These are phyloP conservation scores for Prenolepis imparis DNA, from an alignment of 2,888 invertebrate genomes.

Conservation along the genomic window DNA sequence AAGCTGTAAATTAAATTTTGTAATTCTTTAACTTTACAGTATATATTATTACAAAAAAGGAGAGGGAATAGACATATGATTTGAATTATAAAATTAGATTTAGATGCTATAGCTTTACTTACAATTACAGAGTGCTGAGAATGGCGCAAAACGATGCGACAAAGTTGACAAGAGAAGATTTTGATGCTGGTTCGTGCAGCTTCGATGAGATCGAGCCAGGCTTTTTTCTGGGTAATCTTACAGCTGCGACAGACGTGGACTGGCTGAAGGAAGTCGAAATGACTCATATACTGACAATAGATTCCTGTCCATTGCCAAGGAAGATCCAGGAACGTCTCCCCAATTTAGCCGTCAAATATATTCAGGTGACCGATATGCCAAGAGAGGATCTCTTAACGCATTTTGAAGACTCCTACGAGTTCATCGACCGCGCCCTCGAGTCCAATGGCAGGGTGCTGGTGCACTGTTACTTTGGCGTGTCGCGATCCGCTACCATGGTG, in stretches of 20 bases:
- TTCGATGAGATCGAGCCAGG: slow-evolving; percentile 87
- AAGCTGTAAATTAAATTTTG: neutral
- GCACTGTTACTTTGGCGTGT: slow-evolving; percentile 97
- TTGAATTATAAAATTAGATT: slow-evolving; percentile 5
- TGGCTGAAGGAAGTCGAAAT: slow-evolving; percentile 90
- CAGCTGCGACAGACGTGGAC: slow-evolving; percentile 92
- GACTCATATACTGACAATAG: slow-evolving; percentile 93
- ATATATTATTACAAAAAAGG: neutral
- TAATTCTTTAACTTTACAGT: neutral
- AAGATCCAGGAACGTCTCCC: slow-evolving; percentile 89
- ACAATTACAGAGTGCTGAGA: slow-evolving; percentile 60
- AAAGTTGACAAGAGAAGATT: slow-evolving; percentile 85
- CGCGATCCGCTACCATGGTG: slow-evolving; percentile 95
- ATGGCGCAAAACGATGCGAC: slow-evolving; percentile 55
- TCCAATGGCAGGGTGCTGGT: slow-evolving; percentile 91
- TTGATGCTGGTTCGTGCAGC: slow-evolving; percentile 88
- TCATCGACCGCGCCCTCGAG: slow-evolving; percentile 91
- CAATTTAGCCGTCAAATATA: slow-evolving; percentile 91
- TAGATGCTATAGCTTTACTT: slow-evolving; percentile 43
- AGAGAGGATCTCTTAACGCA: slow-evolving; percentile 94
- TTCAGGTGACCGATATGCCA: slow-evolving; percentile 94
- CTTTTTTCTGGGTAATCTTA: slow-evolving; percentile 90
- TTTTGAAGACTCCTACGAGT: slow-evolving; percentile 92
- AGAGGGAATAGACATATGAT: neutral
- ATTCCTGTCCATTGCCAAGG: slow-evolving; percentile 93